Base-by-base conservation (phyloP, 2,797 vertebrate genomes). In the Falco berigora region DNA sequence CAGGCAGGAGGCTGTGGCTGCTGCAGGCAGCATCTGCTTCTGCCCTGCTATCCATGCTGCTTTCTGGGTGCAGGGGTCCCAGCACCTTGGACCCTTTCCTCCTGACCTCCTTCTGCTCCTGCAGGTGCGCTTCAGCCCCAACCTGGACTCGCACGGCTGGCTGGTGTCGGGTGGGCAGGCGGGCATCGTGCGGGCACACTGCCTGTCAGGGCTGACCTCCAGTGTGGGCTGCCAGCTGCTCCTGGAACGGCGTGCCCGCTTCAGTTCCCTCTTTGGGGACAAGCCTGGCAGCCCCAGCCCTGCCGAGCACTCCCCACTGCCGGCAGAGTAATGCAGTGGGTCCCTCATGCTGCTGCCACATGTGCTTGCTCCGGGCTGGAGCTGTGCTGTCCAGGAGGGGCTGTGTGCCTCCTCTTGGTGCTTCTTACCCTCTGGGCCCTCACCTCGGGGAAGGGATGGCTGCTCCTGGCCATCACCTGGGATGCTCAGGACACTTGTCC, bases 41-140 rank as follows among this genome's bases (percentile, higher is more conserved):
- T 52, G 34, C 47, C 27, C 47, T 12, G 4, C 34, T 38, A 16
- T 25, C 47, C 47, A 27, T 14, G 24, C 24, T 5, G 46, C n/a
- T 59, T 25, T 30, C 52, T 18, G 68, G 22, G 79, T 24, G 2
- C 23, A 5, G 3, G 23, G 61, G 28, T 22, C 40, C 40, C 3
- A 4, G 32, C 2, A 0, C 10, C 12, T 22, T 8, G 3, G 6
- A 7, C 61, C 19, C 11, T 3, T 44, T 24, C 28, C 27, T 59
- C 3, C 53, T 3, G 6, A 27, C 10, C 58, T 84, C 76, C 30
- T 47, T 96, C 32, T 88, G 38, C 62, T 17, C 34, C 80, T 34
- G 2, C 97, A 99, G 99, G 98, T 99, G 56, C 98, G 99, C 59
- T 99, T 99, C 97, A 99, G 98, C 97, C 99, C 99, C 38, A 99